phyloP scores from a whole-genome alignment of 2,113 vertebrate species.

The Vulpes vulpes region DNA sequence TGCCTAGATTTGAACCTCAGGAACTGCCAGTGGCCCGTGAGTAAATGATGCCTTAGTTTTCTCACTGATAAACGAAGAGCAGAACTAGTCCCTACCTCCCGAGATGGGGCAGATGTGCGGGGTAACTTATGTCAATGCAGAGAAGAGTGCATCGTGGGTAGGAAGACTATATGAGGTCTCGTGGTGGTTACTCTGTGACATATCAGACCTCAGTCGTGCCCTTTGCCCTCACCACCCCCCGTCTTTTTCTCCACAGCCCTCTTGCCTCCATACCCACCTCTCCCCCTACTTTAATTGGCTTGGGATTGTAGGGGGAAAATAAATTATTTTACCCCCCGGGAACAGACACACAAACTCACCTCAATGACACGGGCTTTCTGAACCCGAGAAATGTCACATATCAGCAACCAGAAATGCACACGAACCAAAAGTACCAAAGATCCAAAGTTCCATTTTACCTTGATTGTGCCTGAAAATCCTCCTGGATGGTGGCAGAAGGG shows the following conservation, averaged over 20 bases:
- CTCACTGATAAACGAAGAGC: neutral
- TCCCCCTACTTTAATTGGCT: neutral
- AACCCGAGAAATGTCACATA: neutral
- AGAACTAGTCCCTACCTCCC: neutral
- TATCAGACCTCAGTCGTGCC: fast-evolving
- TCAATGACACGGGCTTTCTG: neutral
- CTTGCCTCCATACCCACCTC: neutral
- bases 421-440: neutral
- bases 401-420: neutral
- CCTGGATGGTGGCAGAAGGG: neutral
- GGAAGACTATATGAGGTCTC: too few relatives aligned
- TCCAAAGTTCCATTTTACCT: neutral
- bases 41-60: neutral
- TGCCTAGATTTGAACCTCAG: neutral
- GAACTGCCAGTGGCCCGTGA: neutral
- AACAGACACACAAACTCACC: neutral
- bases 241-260: neutral
- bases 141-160: neutral
- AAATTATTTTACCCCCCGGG: neutral
- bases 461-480: neutral
- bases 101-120: neutral
- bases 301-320: neutral
- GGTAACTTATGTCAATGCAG: neutral
- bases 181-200: fast-evolving
- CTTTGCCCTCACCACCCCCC: neutral